These are phyloP conservation scores for Clamator glandarius DNA, from an alignment of 2,797 vertebrate species.

Conservation along the genomic window DNA sequence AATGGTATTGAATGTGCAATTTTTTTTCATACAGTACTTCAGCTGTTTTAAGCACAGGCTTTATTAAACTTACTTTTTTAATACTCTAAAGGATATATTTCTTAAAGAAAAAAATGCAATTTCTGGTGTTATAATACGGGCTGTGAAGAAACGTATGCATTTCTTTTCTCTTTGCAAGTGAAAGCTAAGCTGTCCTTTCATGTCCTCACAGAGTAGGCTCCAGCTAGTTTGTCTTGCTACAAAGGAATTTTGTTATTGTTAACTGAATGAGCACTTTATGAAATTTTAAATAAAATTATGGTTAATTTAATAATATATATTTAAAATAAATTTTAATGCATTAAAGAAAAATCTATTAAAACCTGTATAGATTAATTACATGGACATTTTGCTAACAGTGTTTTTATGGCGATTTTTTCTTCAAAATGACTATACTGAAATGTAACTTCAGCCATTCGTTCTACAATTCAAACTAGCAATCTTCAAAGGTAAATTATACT, in stretches of 20 bases:
- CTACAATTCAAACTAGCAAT: constrained; percentile 41
- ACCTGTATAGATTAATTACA: constrained; percentile 42
- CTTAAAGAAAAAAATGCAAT: constrained; percentile 68
- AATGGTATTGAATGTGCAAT: constrained; percentile 61
- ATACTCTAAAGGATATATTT: constrained; percentile 68
- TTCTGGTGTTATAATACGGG: constrained; percentile 59
- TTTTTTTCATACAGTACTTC: constrained; percentile 65
- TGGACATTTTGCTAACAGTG: constrained; percentile 56
- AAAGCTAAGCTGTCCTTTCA: constrained; percentile 59
- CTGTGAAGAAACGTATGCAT: constrained; percentile 47
- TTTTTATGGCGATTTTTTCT: constrained; percentile 63
- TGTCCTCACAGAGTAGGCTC: constrained; percentile 26
- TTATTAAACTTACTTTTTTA: constrained; percentile 74
- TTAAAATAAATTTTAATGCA: constrained; percentile 26
- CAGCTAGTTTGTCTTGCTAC: constrained; percentile 50
- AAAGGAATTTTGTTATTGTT: constrained; percentile 55
- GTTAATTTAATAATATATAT: constrained; percentile 58
- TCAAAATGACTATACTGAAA: constrained; percentile 48
- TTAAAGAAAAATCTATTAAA: constrained; percentile 41
- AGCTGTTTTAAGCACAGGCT: constrained; percentile 71
- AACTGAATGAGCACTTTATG: constrained; percentile 60
- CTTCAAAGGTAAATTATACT: constrained; percentile 60
- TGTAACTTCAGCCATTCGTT: constrained; percentile 28
- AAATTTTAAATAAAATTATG: constrained; percentile 53
- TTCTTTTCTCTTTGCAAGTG: constrained; percentile 56